phyloP scores from a whole-genome alignment of 2,797 vertebrate genomes.

The Syngnathus rostellatus region DNA sequence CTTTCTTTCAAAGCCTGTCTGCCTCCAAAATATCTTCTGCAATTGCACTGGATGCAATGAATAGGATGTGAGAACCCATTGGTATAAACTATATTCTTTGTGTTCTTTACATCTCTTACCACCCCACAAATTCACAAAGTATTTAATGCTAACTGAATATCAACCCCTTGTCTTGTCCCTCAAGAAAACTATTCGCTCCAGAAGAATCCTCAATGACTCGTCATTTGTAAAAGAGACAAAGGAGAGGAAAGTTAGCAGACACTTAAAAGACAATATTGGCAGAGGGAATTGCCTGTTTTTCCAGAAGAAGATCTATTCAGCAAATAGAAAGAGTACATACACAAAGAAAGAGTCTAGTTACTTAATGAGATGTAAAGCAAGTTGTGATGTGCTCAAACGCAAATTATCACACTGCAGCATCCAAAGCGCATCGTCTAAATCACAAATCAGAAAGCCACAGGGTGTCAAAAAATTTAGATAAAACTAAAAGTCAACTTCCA shows the following conservation, averaged over 20 bases:
- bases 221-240: background rate
- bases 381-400: background rate
- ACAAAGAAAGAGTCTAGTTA: background rate
- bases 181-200: background rate
- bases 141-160: background rate
- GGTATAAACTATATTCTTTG: background rate
- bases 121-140: background rate
- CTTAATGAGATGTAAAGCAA: background rate
- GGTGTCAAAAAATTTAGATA: background rate
- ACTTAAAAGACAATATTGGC: constrained; percentile 18
- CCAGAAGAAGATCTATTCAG: constrained; percentile 7
- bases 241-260: background rate
- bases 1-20: background rate
- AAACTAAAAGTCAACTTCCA: background rate
- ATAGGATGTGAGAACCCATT: background rate
- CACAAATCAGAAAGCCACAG: background rate
- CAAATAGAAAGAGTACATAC: constrained; percentile 5
- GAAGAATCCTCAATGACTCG: too few species aligned
- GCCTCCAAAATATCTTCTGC: background rate
- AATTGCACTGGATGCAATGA: background rate
- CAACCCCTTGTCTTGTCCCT: background rate
- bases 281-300: constrained; percentile 10
- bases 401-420: background rate
- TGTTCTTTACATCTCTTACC: background rate
- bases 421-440: background rate